A percentile compares a stretch with the other conserved stretches of the same genome.
Evolutionary conservation across 53 echinoderm and acorn worm genomes (phyloP).

Genomic region (Crossaster papposus): DNA sequence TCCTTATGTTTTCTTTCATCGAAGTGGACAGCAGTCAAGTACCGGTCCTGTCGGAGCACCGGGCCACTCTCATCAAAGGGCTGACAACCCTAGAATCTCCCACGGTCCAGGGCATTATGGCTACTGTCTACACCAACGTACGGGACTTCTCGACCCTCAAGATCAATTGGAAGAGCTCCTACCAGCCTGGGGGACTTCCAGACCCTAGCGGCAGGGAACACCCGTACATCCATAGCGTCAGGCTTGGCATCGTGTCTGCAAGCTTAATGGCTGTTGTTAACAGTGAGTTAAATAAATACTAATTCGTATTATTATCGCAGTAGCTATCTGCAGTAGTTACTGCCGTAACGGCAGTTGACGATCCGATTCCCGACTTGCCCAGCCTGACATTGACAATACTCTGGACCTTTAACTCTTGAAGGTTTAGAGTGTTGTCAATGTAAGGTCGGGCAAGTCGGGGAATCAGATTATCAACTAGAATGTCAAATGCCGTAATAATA

Average conservation of each 20-base stretch:
- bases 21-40: not conserved
- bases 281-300: no score
- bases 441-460: no score
- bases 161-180: slow-evolving; percentile 37
- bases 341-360: no score
- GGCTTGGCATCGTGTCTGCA: slow-evolving; percentile 24
- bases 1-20: not conserved
- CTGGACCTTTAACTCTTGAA: no score
- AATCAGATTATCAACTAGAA: no score
- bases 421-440: no score
- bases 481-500: no score
- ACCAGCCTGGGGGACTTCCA: not conserved
- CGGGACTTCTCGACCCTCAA: slow-evolving; percentile 2
- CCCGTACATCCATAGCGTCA: slow-evolving; percentile 1
- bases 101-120: slow-evolving; percentile 17
- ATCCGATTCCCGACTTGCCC: no score
- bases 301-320: no score
- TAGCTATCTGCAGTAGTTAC: no score
- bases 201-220: not conserved
- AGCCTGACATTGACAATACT: no score
- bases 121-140: slow-evolving; percentile 38
- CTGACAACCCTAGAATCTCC: slow-evolving; percentile 32
- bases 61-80: slow-evolving; percentile 22
- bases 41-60: not conserved
- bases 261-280: not conserved